Evolutionary conservation across 2,888 invertebrate genomes (phyloP).

Genomic region (Coelogynopora nodosa): DNA sequence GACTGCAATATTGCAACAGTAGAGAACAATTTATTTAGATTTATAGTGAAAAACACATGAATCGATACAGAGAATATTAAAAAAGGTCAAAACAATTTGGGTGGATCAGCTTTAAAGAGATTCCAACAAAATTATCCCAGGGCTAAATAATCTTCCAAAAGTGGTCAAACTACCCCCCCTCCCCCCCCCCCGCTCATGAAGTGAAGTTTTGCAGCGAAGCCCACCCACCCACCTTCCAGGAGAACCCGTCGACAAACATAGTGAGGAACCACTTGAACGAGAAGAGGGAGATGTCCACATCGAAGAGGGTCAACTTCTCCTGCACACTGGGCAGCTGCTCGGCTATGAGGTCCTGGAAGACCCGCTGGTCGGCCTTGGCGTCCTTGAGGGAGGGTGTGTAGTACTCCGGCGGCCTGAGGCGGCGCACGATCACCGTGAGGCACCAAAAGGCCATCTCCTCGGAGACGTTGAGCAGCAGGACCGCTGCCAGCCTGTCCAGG

Average conservation of each 20-base stretch:
- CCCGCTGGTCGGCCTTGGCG: slow-evolving; percentile 66
- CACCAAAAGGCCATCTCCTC: slow-evolving; percentile 67
- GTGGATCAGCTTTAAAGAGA: too few relatives aligned
- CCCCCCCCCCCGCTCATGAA: too few relatives aligned
- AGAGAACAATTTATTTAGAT: too few relatives aligned
- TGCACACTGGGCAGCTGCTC: slow-evolving; percentile 64
- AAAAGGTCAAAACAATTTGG: too few relatives aligned
- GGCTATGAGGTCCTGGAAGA: slow-evolving; percentile 64
- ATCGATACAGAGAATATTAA: too few relatives aligned
- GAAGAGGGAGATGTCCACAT: slow-evolving; percentile 64
- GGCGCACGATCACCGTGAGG: slow-evolving; percentile 64
- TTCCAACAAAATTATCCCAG: too few relatives aligned
- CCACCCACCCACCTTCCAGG: slow-evolving; percentile 56
- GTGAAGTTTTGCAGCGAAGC: too few relatives aligned
- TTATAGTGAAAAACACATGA: too few relatives aligned
- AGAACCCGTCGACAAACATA: slow-evolving; percentile 65
- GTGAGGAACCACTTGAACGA: slow-evolving; percentile 67
- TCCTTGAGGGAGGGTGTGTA: slow-evolving; percentile 64
- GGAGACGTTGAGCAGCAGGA: slow-evolving; percentile 64
- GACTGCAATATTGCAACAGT: too few relatives aligned
- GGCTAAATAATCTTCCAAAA: too few relatives aligned
- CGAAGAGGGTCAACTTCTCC: slow-evolving; percentile 61
- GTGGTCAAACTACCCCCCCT: too few relatives aligned
- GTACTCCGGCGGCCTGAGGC: slow-evolving; percentile 64
- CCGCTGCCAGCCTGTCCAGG: slow-evolving; percentile 65